These are phyloP conservation scores for Ferdinandea cuprea DNA, from an alignment of 2,888 invertebrate species.

Conservation along the genomic window DNA sequence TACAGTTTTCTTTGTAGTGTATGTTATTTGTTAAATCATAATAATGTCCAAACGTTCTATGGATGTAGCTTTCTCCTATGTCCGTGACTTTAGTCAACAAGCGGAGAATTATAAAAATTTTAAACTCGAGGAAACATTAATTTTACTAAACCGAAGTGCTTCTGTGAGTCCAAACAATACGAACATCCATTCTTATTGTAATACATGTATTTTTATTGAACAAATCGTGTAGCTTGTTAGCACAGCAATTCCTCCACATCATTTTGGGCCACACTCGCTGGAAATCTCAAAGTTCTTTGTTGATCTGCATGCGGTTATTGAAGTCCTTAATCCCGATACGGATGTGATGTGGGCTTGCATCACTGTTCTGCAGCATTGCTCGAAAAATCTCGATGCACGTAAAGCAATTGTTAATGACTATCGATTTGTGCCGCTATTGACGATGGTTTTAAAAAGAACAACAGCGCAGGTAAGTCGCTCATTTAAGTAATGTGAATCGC, in stretches of 20 bases:
- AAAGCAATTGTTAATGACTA: conserved; percentile 79
- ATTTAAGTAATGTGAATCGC: too few relatives aligned
- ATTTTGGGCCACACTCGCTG: conserved; percentile 78
- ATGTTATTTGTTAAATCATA: background rate
- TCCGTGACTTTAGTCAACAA: conserved; percentile 79
- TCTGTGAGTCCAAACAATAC: conserved; percentile 73
- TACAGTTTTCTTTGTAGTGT: background rate
- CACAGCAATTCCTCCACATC: conserved; percentile 77
- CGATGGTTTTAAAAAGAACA: conserved; percentile 78
- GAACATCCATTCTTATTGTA: background rate
- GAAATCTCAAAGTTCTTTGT: conserved; percentile 81
- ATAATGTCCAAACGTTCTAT: conserved; percentile 63
- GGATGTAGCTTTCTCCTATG: conserved; percentile 78
- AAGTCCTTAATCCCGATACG: conserved; percentile 77
- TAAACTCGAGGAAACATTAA: conserved; percentile 78
- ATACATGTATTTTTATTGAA: background rate
- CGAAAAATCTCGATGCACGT: conserved; percentile 79
- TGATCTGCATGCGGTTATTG: conserved; percentile 80
- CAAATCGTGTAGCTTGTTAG: conserved; percentile 75
- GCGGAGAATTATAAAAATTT: conserved; percentile 77
- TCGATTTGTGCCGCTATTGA: conserved; percentile 80
- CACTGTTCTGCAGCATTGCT: conserved; percentile 79
- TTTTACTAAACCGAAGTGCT: conserved; percentile 80
- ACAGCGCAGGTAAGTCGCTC: conserved; percentile 71
- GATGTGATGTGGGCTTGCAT: conserved; percentile 81